phyloP scores from a whole-genome alignment of 2,888 invertebrate genomes.

The Oxyscelio sp. region DNA sequence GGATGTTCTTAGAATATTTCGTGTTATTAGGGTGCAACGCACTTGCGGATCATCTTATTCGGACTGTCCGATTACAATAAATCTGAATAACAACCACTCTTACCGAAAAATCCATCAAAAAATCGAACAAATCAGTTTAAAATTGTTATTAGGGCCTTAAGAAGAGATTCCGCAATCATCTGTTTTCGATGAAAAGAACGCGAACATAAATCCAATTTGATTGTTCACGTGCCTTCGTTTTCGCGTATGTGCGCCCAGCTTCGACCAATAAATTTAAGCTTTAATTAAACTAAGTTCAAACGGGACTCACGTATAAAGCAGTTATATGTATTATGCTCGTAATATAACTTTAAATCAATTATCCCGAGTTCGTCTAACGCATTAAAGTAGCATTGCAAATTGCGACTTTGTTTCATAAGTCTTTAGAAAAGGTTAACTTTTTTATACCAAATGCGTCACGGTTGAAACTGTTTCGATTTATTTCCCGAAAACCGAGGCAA shows the following conservation, averaged over 20 bases:
- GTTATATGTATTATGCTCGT: conserved; percentile 84
- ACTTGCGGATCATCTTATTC: too few species aligned
- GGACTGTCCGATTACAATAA: conserved; percentile 38
- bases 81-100: conserved; percentile 25
- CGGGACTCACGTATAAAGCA: conserved; percentile 83
- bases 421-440: conserved; percentile 43
- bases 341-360: conserved; percentile 87
- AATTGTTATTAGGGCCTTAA: conserved; percentile 33
- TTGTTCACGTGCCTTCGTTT: conserved; percentile 60
- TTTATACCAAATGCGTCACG: conserved; percentile 29
- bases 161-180: conserved; percentile 38
- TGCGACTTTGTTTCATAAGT: conserved; percentile 57
- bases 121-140: conserved; percentile 38
- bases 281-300: conserved; percentile 88
- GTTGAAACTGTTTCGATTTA: conserved; percentile 34
- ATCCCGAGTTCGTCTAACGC: conserved; percentile 80
- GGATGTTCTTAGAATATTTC: too few species aligned
- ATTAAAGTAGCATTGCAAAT: conserved; percentile 59
- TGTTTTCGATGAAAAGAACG: conserved; percentile 57
- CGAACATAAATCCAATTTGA: conserved; percentile 53
- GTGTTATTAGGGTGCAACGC: too few species aligned
- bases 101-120: conserved; percentile 38
- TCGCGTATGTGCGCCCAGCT: conserved; percentile 79
- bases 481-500: conserved; percentile 13
- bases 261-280: conserved; percentile 86